phyloP scores from a whole-genome alignment of 2,888 invertebrate species.

The Pseudeuparius sepicola region DNA sequence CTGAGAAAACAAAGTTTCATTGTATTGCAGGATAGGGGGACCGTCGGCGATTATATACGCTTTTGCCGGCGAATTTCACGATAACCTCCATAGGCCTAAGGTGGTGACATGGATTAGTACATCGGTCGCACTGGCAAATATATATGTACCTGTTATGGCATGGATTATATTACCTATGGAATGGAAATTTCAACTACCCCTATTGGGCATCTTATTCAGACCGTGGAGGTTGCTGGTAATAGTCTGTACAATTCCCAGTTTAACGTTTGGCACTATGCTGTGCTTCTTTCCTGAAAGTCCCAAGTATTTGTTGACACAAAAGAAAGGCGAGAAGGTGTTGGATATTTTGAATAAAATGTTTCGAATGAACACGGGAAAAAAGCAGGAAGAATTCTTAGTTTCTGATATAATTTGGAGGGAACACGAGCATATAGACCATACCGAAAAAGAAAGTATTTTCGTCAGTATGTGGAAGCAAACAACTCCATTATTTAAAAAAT shows the following conservation, averaged over 20 bases:
- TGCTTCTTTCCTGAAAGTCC: conserved; percentile 37
- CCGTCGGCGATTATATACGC: conserved; percentile 44
- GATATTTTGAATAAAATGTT: conserved; percentile 33
- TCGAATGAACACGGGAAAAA: conserved; percentile 32
- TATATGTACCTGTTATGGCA: conserved; percentile 34
- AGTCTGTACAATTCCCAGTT: conserved; percentile 34
- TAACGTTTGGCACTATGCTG: conserved; percentile 30
- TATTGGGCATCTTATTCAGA: conserved; percentile 33
- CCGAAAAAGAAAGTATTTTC: conserved; percentile 25
- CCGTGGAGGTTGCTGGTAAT: conserved; percentile 37
- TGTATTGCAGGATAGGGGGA: conserved; percentile 40
- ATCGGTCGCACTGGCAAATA: conserved; percentile 37
- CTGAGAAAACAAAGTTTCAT: too few relatives aligned
- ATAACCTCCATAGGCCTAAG: conserved; percentile 38
- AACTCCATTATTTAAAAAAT: conserved; percentile 32
- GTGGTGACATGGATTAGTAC: conserved; percentile 37
- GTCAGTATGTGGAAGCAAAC: conserved; percentile 37
- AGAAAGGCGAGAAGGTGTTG: conserved; percentile 32
- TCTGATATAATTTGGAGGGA: conserved; percentile 32
- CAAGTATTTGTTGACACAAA: conserved; percentile 35
- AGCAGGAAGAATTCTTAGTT: conserved; percentile 32
- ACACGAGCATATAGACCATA: conserved; percentile 16
- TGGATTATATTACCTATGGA: conserved; percentile 35
- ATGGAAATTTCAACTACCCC: conserved; percentile 38
- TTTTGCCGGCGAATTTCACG: conserved; percentile 45